Base-by-base conservation (phyloP, 1,140 invertebrate genomes). In the Apolygus lucorum region DNA sequence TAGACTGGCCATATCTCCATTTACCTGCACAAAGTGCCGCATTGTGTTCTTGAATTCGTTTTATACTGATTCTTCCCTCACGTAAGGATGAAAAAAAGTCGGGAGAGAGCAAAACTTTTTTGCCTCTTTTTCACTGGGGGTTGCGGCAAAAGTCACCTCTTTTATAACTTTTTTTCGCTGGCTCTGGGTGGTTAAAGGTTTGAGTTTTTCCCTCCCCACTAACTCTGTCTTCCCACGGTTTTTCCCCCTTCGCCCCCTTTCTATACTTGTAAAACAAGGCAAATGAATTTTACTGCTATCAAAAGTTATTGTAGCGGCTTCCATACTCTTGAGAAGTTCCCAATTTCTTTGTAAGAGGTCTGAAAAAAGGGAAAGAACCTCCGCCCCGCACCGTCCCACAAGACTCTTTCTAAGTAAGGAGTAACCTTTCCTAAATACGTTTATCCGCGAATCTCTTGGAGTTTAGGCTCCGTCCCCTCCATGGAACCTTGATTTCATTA, bases 81-180 rank as follows among this genome's bases (percentile, higher is more conserved):
- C 34, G 27, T 67, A 24, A 67, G 21, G 1, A 28, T 67, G 17
- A 22, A 67, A 67, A 67, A 42, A 21, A n/a, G 64, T 22, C 21
- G 28, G 34, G 34, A 64, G 24, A 11, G 28, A 28, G n/a, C 13
- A 2, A 25, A 1, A 21, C 28, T 64, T 64, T 49, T 49, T 17
- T 49, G 8, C 17, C 34, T 49, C 8, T 17, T 49, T 49, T 8
- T 49, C 17, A 49, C 34, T 49, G 34, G 34, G 34, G 17, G 22
- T 59, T 59, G 22, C 54, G 54, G 54, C n/a, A 13, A 13, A 59
- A 24, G 54, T 59, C 54, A 17, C 54, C 54, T 14, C 54, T 59
- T 59, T 59, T 59, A 59, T 59, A 59, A 59, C 54, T 59, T 59
- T 59, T 59, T 59, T 13, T 24, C 22, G 11, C 54, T 17, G 2